phyloP scores from a whole-genome alignment of 2,113 vertebrate genomes.

The Phaetusa simplex region DNA sequence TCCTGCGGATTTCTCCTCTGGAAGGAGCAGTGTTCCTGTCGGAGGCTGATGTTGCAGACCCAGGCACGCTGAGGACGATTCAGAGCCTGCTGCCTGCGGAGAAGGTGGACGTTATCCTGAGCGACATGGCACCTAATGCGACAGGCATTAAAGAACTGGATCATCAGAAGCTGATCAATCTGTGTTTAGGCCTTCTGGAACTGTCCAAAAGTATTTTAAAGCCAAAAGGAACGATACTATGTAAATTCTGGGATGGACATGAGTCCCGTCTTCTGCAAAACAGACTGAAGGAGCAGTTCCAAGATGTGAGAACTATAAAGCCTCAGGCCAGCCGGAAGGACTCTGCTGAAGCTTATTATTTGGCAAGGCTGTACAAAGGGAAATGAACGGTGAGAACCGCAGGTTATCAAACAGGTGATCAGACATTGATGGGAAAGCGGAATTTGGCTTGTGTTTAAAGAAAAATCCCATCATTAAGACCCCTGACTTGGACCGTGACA shows the following conservation, averaged over 20 bases:
- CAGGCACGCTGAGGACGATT: conserved; percentile 68
- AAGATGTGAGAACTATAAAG: conserved; percentile 79
- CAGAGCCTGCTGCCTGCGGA: conserved; percentile 79
- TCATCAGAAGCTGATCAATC: conserved; percentile 82
- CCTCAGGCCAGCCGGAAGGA: conserved; percentile 90
- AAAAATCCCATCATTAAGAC: not conserved
- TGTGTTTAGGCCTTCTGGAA: conserved; percentile 82
- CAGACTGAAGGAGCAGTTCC: conserved; percentile 77
- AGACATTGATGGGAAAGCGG: not conserved
- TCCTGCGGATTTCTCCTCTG: conserved; percentile 82
- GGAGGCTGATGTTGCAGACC: conserved; percentile 77
- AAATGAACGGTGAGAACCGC: not conserved
- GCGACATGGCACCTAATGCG: conserved; percentile 95
- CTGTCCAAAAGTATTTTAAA: conserved; percentile 76
- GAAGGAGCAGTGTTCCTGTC: conserved; percentile 88
- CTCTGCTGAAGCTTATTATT: conserved; percentile 86
- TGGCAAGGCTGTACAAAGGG: conserved; percentile 78
- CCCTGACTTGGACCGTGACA: not conserved
- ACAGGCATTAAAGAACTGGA: conserved; percentile 88
- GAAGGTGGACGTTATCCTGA: conserved; percentile 86
- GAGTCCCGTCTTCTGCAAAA: conserved; percentile 74
- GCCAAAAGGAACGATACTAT: conserved; percentile 82
- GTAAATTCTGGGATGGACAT: conserved; percentile 92
- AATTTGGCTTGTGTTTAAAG: not conserved
- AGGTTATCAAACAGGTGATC: not conserved